Evolutionary conservation across 2,113 vertebrate species (phyloP).

Genomic region (Semnopithecus entellus): DNA sequence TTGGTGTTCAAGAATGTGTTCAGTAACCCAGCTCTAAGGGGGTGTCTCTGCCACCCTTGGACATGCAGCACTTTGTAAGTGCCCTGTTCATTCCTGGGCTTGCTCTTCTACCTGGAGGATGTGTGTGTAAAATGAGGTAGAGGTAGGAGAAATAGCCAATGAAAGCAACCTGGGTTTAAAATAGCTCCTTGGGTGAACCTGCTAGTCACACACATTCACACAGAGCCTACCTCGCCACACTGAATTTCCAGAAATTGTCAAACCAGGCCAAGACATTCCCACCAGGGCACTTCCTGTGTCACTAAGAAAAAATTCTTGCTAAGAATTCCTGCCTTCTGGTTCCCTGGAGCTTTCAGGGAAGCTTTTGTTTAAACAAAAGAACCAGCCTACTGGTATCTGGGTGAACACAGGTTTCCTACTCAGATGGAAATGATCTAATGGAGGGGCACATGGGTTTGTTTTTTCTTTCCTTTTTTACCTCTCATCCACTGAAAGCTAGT

Average conservation of each 20-base stretch:
- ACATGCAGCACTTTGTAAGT: accelerated
- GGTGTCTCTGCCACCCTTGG: not conserved
- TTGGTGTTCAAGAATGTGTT: not conserved
- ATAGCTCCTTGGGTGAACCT: not conserved
- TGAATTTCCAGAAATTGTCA: conserved; percentile 36
- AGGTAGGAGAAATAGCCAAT: not conserved
- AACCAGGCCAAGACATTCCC: not conserved
- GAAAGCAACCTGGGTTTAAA: conserved; percentile 9
- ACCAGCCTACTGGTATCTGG: conserved; percentile 54
- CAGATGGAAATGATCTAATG: conserved; percentile 64
- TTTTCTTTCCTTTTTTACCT: not conserved
- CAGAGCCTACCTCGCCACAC: not conserved
- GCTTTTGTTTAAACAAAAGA: conserved; percentile 75
- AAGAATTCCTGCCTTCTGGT: not conserved
- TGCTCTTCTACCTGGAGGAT: not conserved
- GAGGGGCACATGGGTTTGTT: not conserved
- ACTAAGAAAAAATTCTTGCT: not conserved
- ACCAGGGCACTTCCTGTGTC: not conserved
- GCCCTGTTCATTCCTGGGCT: not conserved
- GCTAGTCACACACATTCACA: not conserved
- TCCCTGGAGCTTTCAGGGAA: conserved; percentile 60
- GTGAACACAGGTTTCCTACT: conserved; percentile 54
- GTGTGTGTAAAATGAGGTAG: not conserved
- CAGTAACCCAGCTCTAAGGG: not conserved
- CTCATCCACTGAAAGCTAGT: not conserved